Evolutionary conservation across 2,113 vertebrate genomes (phyloP), one percentile per base, ranked within the genome.

Genomic region (Argyrosomus japonicus): DNA sequence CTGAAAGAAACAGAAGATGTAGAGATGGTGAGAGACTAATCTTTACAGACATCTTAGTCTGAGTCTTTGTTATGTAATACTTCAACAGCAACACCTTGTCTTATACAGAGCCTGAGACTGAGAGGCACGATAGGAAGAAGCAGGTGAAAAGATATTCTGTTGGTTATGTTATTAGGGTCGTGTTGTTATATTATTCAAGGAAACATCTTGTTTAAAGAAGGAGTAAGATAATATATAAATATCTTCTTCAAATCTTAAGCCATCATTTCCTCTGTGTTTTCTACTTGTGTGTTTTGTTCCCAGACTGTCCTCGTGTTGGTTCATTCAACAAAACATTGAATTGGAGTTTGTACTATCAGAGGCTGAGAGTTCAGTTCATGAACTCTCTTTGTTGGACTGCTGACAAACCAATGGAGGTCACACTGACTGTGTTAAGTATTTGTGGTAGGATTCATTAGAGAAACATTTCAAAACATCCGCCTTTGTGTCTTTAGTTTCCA

Each of bases 1-100:
- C 97, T 98, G 91, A 0, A 75, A 60, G 67, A 40, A 47, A n/a
- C 74, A 58, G 29, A 58, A 76, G 48, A 81, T 8, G 77, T 5
- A 64, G 36, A 74, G 29, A 70, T 4, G 29, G 45, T 74, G 79
- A 61, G 53, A 57, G 10, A 47, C n/a, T 67, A 9, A 57, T 36
- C 45, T 62, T 68, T 43, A 80, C 9, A 73, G 21, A 50, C 18
- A 17, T 75, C 6, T 62, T 7, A 56, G n/a, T 29, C 40, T 72
- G 7, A 40, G 36, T 40, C 3, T 70, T 15, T 68, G 68, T 79
- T 80, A 85, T 54, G 23, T 76, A 69, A 69, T 61, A 18, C 40
- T 70, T 81, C 68, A 53, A 79, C 11, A 71, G 47, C 36, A 75
- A 63, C 51, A 68, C 56, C 18, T 61, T 78, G 14, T 77, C 53